A percentile compares a stretch with the other conserved stretches of the same genome.
Conservation (phyloP, 2,888 invertebrate species). For the Margaritifera margaritifera region DNA sequence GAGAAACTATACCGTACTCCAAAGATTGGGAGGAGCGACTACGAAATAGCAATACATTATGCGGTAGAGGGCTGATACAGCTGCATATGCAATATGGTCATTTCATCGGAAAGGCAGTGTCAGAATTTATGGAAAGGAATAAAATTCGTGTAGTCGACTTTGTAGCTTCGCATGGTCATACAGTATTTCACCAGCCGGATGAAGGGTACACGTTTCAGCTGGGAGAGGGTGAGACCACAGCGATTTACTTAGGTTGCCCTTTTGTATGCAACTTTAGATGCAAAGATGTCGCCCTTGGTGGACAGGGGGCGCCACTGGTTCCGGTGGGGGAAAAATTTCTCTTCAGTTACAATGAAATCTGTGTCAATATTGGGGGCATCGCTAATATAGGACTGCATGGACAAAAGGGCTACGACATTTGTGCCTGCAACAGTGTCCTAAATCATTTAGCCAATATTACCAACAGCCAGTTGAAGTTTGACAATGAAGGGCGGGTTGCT, state of each 20-base stretch:
- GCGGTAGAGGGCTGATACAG: constrained; percentile 57
- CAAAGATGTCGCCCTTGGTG: constrained; percentile 67
- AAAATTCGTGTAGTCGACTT: constrained; percentile 46
- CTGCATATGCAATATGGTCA: constrained; percentile 65
- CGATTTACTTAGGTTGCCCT: constrained; percentile 52
- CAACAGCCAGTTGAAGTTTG: constrained; percentile 43
- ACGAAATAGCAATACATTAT: constrained; percentile 38
- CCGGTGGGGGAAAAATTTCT: constrained; percentile 63
- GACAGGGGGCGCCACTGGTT: constrained; percentile 68
- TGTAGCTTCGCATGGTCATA: constrained; percentile 66
- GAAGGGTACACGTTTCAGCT: constrained; percentile 64
- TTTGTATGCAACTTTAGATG: constrained; percentile 64
- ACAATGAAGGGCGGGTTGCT: constrained; percentile 60
- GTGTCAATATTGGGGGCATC: constrained; percentile 68
- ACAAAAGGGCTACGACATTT: constrained; percentile 56
- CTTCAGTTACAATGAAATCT: constrained; percentile 58
- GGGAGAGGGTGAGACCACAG: constrained; percentile 65
- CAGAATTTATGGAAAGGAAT: constrained; percentile 44
- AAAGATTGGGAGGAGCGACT: constrained; percentile 51
- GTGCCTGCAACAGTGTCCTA: constrained; percentile 64
- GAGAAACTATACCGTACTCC: constrained; percentile 54
- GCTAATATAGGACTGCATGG: constrained; percentile 59
- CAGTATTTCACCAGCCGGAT: constrained; percentile 67
- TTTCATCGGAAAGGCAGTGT: constrained; percentile 53
- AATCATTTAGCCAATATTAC: constrained; percentile 53